Evolutionary conservation across 2,797 vertebrate genomes (phyloP).

Genomic region (Ciconia nigra): DNA sequence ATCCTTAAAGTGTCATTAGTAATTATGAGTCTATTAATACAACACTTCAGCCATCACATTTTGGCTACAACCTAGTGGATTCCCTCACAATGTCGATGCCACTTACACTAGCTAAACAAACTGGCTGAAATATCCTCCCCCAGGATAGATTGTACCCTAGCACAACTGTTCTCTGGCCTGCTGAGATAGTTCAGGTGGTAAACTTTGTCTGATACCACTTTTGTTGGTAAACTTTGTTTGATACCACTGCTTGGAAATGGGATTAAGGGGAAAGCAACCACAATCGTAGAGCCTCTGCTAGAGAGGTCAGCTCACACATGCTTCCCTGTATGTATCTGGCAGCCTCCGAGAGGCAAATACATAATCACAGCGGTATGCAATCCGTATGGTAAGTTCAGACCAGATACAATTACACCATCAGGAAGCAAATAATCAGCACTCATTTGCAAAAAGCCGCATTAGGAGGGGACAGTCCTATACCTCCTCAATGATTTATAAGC

Average conservation of each 20-base stretch:
- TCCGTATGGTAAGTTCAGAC: constrained; percentile 48
- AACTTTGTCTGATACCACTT: neutral
- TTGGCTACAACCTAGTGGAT: neutral
- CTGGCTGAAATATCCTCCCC: neutral
- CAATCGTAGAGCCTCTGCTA: constrained; percentile 34
- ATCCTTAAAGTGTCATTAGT: neutral
- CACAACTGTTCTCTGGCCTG: neutral
- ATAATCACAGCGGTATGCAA: constrained; percentile 61
- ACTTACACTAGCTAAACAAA: neutral
- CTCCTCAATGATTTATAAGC: constrained; percentile 67
- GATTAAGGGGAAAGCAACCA: neutral
- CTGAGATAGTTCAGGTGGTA: neutral
- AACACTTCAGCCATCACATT: neutral
- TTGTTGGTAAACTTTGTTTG: neutral
- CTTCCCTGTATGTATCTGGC: constrained; percentile 48
- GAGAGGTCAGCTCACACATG: constrained; percentile 63
- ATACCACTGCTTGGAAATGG: neutral
- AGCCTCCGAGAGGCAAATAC: constrained; percentile 60
- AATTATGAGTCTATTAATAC: neutral
- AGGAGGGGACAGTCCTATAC: constrained; percentile 44
- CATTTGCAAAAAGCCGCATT: constrained; percentile 58
- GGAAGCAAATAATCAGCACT: constrained; percentile 40
- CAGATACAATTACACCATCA: constrained; percentile 61
- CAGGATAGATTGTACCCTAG: neutral
- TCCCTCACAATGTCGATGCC: neutral